Conservation (phyloP, 2,113 vertebrate genomes). For the Lynx canadensis region DNA sequence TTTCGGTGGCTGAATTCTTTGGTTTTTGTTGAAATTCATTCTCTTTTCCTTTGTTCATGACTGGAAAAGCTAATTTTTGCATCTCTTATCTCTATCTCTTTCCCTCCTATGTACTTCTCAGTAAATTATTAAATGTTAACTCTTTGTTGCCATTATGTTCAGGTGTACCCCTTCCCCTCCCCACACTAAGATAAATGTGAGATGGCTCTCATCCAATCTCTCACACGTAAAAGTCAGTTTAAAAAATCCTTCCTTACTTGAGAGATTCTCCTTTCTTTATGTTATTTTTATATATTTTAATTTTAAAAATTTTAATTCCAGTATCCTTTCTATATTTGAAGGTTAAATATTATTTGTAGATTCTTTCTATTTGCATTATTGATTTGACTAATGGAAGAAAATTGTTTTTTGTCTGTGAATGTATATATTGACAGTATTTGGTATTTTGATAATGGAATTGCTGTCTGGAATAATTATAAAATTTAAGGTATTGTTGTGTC, state of each 20-base stretch:
- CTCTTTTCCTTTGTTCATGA: constrained; percentile 40
- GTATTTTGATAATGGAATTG: constrained; percentile 45
- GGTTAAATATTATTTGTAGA: background rate
- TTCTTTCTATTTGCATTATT: constrained; percentile 32
- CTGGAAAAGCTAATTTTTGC: background rate
- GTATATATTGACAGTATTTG: background rate
- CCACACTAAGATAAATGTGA: background rate
- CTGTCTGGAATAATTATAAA: constrained; percentile 31
- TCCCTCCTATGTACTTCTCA: background rate
- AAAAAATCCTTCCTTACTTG: background rate
- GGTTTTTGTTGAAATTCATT: background rate
- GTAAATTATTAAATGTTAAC: constrained; percentile 31
- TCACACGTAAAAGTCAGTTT: background rate
- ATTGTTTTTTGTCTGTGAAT: background rate
- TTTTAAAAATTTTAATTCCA: background rate
- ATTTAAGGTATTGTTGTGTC: constrained; percentile 5
- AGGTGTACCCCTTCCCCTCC: background rate
- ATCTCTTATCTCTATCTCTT: background rate
- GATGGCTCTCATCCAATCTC: background rate
- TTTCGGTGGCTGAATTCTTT: background rate
- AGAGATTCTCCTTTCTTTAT: background rate
- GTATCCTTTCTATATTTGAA: background rate
- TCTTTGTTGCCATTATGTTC: background rate
- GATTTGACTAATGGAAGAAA: constrained; percentile 62
- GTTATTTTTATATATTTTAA: background rate